Percentiles rank a stretch among this genome's conserved stretches.
These are phyloP conservation scores for Microcebus ravelobensis DNA, from an alignment of 2,113 vertebrate genomes.

Conservation along the genomic window DNA sequence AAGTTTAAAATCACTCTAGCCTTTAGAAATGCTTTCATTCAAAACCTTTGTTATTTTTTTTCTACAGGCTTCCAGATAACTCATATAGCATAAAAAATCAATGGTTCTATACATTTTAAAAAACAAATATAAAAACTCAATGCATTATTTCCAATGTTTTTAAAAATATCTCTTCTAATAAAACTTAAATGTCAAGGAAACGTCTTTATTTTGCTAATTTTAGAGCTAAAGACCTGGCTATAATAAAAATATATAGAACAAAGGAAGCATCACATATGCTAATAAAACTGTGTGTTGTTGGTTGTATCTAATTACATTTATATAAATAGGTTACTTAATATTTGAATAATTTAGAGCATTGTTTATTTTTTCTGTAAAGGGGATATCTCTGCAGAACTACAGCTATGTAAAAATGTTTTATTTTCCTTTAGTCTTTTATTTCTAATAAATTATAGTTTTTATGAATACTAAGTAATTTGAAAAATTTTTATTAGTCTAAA, in stretches of 20 bases:
- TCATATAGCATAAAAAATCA: background rate
- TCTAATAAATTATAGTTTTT: constrained; percentile 17
- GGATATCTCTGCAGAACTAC: constrained; percentile 28
- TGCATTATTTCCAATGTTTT: background rate
- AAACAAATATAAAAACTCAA: background rate
- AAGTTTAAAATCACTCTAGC: background rate
- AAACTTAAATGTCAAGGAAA: background rate
- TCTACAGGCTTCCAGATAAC: background rate
- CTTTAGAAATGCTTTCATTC: background rate
- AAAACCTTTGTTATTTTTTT: background rate
- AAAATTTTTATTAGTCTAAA: background rate
- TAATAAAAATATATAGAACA: background rate
- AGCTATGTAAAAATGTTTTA: constrained; percentile 53
- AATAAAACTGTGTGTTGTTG: constrained; percentile 36
- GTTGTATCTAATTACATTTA: constrained; percentile 48
- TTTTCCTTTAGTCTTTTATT: constrained; percentile 69
- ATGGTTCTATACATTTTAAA: background rate
- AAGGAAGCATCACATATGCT: background rate
- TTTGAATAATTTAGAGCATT: background rate
- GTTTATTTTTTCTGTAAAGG: background rate
- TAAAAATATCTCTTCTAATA: background rate
- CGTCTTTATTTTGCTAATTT: background rate
- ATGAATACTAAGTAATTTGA: constrained; percentile 62
- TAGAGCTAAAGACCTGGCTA: background rate
- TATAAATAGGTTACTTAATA: constrained; percentile 20